Base-by-base conservation (phyloP, 2,113 vertebrate genomes). In the Camelus bactrianus region DNA sequence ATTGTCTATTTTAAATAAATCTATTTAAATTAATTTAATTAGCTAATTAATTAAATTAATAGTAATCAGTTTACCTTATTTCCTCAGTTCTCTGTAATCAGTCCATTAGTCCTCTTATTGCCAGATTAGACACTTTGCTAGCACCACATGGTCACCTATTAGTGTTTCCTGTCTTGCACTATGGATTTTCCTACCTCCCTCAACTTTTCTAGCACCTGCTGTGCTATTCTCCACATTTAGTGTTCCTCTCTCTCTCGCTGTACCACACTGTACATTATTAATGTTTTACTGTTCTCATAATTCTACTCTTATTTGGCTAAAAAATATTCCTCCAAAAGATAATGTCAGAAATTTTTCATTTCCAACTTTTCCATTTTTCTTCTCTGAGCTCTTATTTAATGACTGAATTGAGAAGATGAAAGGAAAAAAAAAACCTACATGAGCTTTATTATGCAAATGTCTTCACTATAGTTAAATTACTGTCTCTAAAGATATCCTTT, bases 341-440 rank as follows among this genome's bases (percentile, higher is more conserved):
- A 38, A 70, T 76, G 88, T 81, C 70, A 38, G 22, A 94, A 72
- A 1, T 81, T 88, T 88, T 88, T n/a, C 48, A 67, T 76, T 73
- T 87, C 46, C 35, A 54, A 28, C 6, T 8, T 65, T 58, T 72
- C 17, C 30, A 88, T 62, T 83, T 60, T 52, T 60, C 62, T 70
- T 80, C 54, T 82, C 79, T 91, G 77, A 91, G 48, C 32, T 95
- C 95, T 92, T 72, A 80, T 80, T 88, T 77, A 96, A 58, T 92
- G 38, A 95, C 10, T 93, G 48, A 93, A 58, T 19, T 30, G 11
- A 84, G 35, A 48, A 73, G 67, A 69, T 64, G 28, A 91, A 92
- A 70, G 42, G 42, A 48, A 83, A 56, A 91, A 90, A 70, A 60
- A 32, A 87, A 50, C 52, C 52, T 80, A 20, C 22, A 2, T 50